Percentiles rank a stretch among this genome's conserved stretches.
Evolutionary conservation across 2,797 vertebrate genomes (phyloP).

Genomic region (Propithecus perrieri): DNA sequence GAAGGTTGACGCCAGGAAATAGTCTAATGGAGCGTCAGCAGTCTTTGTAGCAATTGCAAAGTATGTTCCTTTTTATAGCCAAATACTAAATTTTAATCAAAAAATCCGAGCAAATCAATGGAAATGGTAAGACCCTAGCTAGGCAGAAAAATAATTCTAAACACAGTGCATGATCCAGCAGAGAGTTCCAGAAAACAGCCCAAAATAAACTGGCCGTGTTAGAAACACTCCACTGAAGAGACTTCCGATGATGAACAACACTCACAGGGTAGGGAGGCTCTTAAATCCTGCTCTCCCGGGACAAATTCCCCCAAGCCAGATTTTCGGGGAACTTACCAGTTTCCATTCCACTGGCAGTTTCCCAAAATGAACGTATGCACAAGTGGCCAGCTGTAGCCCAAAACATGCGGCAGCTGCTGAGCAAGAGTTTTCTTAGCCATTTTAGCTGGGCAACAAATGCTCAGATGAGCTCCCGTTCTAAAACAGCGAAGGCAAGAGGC

Average conservation of each 20-base stretch:
- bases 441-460: not conserved
- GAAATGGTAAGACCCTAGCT: not conserved
- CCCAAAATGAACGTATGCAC: not conserved
- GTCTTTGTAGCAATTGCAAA: not conserved
- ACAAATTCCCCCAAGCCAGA: not conserved
- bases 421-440: not conserved
- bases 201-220: not conserved
- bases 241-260: not conserved
- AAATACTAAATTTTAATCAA: not conserved
- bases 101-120: not conserved
- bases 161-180: accelerated
- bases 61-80: not conserved
- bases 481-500: not conserved
- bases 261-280: not conserved
- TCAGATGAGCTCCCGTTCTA: not conserved
- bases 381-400: not conserved
- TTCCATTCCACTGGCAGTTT: not conserved
- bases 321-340: not conserved
- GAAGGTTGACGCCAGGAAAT: not conserved
- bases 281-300: not conserved
- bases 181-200: not conserved
- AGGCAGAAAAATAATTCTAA: not conserved
- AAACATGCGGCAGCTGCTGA: not conserved
- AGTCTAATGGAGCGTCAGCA: not conserved
- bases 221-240: not conserved